Evolutionary conservation across 1,140 invertebrate species (phyloP), one percentile per base, ranked within the genome.

Genomic region (Euwallacea similis): DNA sequence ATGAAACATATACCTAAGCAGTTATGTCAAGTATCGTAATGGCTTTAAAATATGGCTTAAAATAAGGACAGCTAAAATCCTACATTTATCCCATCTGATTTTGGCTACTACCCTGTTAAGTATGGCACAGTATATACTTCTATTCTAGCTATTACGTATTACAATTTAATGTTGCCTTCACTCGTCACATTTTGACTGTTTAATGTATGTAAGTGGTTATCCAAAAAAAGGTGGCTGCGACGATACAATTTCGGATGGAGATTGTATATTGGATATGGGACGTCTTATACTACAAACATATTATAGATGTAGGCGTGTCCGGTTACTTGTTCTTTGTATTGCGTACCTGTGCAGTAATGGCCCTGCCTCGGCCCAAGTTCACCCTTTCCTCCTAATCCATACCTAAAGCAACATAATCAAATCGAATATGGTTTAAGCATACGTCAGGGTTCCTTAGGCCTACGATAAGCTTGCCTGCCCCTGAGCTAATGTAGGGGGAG

Each of bases 401-500:
- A 81, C 79, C 79, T 81, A 80, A 80, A 81, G 79, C 80, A 79
- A 81, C 74, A 79, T 77, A 81, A 80, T 75, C 77, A 81, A 81
- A 81, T 79, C 73, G 76, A 76, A 80, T 78, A 80, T 73, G 74
- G 75, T 21, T 59, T 75, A 81, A 81, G 80, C 80, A 77, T 75
- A 79, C 77, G 74, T 77, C 76, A 69, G 72, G 73, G 75, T 74
- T 72, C 66, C 56, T 79, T 80, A 79, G 69, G 68, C 61, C 77
- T 81, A 80, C 61, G 79, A 79, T 72, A 79, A 77, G 78, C 76
- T 77, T 77, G 66, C 73, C 41, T 77, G 79, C 76, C 76, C 78
- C 74, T 81, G 85, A 71, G 84, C 82, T 76, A 88, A 81, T 78
- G 89, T 86, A 67, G 88, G 87, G 53, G 88, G 87, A 73, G 87